Base-by-base conservation (phyloP, 2,113 vertebrate species). In the Carettochelys insculpta region DNA sequence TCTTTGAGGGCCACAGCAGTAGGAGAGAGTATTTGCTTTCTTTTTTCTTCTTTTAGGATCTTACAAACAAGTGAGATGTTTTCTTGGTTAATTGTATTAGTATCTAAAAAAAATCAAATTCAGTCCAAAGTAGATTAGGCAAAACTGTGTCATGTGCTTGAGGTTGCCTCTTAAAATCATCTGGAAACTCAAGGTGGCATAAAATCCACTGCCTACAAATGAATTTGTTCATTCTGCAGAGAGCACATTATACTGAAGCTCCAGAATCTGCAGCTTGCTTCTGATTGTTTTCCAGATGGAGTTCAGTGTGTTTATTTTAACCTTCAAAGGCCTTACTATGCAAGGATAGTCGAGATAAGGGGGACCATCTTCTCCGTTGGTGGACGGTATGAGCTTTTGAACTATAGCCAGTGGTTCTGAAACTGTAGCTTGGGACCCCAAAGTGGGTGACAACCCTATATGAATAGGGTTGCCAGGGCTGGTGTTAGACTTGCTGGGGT, bases 1-100 rank as follows among this genome's bases (percentile, higher is more conserved):
- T 17, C 79, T 16, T 71, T n/a, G 85, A 75, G 31, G 38, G 0
- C 4, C 29, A 31, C 53, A 38, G 2, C 0, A 0, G 52, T 0
- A 5, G 2, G 0, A 1, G 10, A 51, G 71, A 54, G 22, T 0
- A 0, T 5, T 31, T 43, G 5, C 50, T 90, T 68, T 52, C 87
- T 51, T 11, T 68, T 17, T 65, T 45, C 9, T n/a, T n/a, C n/a
- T n/a, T n/a, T n/a, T 8, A 0, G 48, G 12, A 90, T 34, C 52
- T 86, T 88, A 83, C 73, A 19, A 86, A 43, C 73, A 61, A 52
- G 3, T 3, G 16, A 48, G 52, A 65, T 17, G 53, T 80, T 91
- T 34, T 1, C 20, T 85, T 4, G 20, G 45, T 85, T 2, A 16
- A 2, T 0, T 5, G 10, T 76, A 48, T 10, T 92, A 25, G 8